phyloP scores from a whole-genome alignment of 1,140 invertebrate species.

The Achatina immaculata region DNA sequence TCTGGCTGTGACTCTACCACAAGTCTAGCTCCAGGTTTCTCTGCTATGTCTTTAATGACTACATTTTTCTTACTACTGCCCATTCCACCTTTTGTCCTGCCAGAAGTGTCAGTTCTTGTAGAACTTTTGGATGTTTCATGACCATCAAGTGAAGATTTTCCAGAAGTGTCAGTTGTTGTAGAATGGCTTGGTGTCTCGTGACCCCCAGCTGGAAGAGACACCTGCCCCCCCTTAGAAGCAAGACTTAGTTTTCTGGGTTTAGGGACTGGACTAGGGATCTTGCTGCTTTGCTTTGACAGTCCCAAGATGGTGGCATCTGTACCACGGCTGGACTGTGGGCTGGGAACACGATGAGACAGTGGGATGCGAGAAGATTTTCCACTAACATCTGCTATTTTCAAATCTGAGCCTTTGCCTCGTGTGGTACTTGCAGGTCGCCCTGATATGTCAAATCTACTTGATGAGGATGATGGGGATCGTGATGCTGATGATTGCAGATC shows the following conservation, averaged over 20 bases:
- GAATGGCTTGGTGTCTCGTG: constrained; percentile 50
- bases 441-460: background rate
- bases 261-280: constrained; percentile 16
- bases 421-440: background rate
- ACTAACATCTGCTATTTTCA: background rate
- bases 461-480: background rate
- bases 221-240: constrained; percentile 26
- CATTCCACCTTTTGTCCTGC: constrained; percentile 18
- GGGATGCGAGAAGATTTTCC: constrained; percentile 27
- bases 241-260: constrained; percentile 21
- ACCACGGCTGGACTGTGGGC: constrained; percentile 24
- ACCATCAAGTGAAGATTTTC: constrained; percentile 15
- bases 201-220: constrained; percentile 52
- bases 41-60: constrained; percentile 42
- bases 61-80: constrained; percentile 41
- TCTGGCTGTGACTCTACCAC: constrained; percentile 56
- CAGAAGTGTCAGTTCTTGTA: constrained; percentile 37
- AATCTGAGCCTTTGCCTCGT: background rate
- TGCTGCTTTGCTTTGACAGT: background rate
- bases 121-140: constrained; percentile 10
- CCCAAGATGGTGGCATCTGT: background rate
- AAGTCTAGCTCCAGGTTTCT: constrained; percentile 50
- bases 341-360: constrained; percentile 30
- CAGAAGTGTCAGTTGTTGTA: constrained; percentile 37
- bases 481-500: constrained; percentile 14